Evolutionary conservation across 1,140 invertebrate genomes (phyloP), one percentile per base, ranked within the genome.

Genomic region (Spodoptera litura): DNA sequence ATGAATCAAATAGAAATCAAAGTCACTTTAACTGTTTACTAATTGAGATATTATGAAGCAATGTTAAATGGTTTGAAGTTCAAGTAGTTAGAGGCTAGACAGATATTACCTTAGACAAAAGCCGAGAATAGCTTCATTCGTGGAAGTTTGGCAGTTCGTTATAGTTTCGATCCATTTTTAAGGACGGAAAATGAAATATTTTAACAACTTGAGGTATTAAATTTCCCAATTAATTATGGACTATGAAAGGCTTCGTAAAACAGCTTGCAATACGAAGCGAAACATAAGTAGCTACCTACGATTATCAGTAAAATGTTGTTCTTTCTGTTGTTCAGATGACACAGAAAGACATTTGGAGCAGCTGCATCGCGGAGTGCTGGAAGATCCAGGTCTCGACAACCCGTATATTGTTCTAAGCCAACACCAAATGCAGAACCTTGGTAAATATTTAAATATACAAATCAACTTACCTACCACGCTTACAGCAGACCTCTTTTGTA

Each of bases 391-490:
- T 0, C 82, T 88, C 6, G 90, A 90, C 35, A 87, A 92, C 64
- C 85, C 88, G 0, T 93, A 93, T 78, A 90, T 93, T 56, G 91
- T 94, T 0, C 88, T 93, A 4, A 93, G 91, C 76, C 93, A 94
- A 81, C 91, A 93, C 81, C 93, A 94, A 88, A 93, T 93, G 93
- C 93, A 94, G 83, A 94, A 94, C 66, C 84, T 94, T 38, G 93
- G 93, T 93, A 86, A 88, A 38, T 78, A 73, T 72, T 68, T 44
- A 8, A 20, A 6, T 2, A 44, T 44, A 44, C 38, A 44, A 4
- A 1, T 44, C 38, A 44, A 9, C 5, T 6, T 38, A 10, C 6
- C 38, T 44, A 44, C 38, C 38, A 3, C 8, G 6, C 38, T 4
- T 44, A 44, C 5, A 0, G 0, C 1, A 44, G 4, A 44, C 9